These are phyloP conservation scores for Busseola fusca DNA, from an alignment of 2,888 invertebrate genomes.

Conservation along the genomic window DNA sequence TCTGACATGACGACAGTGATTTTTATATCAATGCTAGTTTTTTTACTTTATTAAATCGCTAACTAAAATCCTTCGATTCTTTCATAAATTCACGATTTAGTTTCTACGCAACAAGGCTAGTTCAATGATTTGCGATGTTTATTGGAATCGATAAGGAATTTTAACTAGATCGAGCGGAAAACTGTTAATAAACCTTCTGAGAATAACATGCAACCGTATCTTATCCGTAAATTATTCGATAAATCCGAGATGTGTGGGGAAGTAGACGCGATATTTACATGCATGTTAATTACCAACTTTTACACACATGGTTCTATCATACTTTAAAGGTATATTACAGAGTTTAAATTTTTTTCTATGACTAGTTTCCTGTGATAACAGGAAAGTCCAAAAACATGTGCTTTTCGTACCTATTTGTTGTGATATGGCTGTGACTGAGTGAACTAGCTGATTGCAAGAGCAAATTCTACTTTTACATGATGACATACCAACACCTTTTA, in stretches of 20 bases:
- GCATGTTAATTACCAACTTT: not conserved
- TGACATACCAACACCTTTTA: slow-evolving; percentile 81
- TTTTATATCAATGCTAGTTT: not conserved
- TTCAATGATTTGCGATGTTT: slow-evolving; percentile 35
- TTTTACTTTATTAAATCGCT: not conserved
- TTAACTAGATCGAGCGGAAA: slow-evolving; percentile 25
- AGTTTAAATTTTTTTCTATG: too few relatives aligned
- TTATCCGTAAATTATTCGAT: slow-evolving; percentile 1
- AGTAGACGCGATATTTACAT: not conserved
- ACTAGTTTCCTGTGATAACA: not conserved
- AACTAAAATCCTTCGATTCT: slow-evolving; percentile 5
- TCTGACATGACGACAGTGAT: not conserved
- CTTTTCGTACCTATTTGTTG: not conserved
- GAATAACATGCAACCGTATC: slow-evolving; percentile 29
- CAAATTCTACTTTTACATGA: slow-evolving; percentile 66
- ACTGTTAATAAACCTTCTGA: slow-evolving; percentile 25
- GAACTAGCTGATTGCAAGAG: not conserved
- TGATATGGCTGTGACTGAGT: not conserved
- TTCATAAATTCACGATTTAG: slow-evolving; percentile 16
- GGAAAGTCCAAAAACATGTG: not conserved
- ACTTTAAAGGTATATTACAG: not conserved
- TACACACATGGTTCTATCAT: not conserved
- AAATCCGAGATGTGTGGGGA: slow-evolving; percentile 6
- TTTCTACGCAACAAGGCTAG: slow-evolving; percentile 21
- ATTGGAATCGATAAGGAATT: slow-evolving; percentile 25